These are phyloP conservation scores for Melanostoma mellinum DNA, from an alignment of 2,888 invertebrate genomes.

Conservation along the genomic window DNA sequence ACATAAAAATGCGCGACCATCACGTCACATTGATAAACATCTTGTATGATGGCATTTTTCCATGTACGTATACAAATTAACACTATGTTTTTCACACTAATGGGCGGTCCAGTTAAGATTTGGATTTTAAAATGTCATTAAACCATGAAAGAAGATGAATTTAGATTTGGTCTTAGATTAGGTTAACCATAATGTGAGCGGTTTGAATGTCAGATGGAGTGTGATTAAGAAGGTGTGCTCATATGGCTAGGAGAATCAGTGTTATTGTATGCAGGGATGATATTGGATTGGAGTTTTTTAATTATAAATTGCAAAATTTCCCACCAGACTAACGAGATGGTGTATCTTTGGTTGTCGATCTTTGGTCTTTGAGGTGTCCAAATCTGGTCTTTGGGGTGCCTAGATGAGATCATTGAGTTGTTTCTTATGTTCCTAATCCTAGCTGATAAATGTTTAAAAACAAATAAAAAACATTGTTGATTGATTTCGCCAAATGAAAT, in stretches of 20 bases:
- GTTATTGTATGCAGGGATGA: slow-evolving; percentile 2
- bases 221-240: slow-evolving; percentile 52
- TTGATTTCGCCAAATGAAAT: too few relatives aligned
- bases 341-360: slow-evolving; percentile 40
- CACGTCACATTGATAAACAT: slow-evolving; percentile 65
- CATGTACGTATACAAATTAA: slow-evolving; percentile 71
- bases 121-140: slow-evolving; percentile 69
- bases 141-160: slow-evolving; percentile 64
- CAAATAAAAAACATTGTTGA: too few relatives aligned
- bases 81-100: slow-evolving; percentile 73
- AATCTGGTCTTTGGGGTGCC: neutral
- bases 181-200: neutral
- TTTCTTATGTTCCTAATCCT: too few relatives aligned
- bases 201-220: slow-evolving; percentile 20
- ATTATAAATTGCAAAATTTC: slow-evolving; percentile 67
- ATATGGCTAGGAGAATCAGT: slow-evolving; percentile 41
- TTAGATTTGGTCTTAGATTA: slow-evolving; percentile 60
- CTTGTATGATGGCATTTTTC: slow-evolving; percentile 63
- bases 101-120: slow-evolving; percentile 71
- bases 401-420: neutral
- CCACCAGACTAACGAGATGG: slow-evolving; percentile 51
- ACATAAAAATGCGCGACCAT: slow-evolving; percentile 59
- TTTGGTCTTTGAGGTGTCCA: neutral
- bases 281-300: slow-evolving; percentile 45
- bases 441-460: too few relatives aligned